Evolutionary conservation across 2,113 vertebrate species (phyloP).

Genomic region (Sphyrna mokarran): DNA sequence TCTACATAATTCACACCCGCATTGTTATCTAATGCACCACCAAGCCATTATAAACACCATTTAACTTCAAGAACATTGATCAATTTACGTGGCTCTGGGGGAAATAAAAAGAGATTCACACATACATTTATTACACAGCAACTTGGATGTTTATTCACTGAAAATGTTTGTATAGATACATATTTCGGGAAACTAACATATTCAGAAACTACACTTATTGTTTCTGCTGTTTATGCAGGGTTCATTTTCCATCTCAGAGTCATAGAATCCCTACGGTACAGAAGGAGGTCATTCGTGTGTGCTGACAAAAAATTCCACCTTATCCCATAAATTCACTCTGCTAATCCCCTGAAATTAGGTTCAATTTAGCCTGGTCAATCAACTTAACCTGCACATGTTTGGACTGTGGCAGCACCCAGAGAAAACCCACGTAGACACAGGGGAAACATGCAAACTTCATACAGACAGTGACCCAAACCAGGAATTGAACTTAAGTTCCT

Average conservation of each 20-base stretch:
- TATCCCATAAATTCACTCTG: no score
- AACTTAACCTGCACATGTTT: no score
- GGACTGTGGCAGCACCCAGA: no score
- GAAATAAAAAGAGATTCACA: background rate
- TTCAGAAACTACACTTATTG: background rate
- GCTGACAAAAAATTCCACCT: no score
- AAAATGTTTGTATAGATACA: background rate
- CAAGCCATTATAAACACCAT: background rate
- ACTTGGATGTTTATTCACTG: background rate
- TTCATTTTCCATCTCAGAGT: background rate
- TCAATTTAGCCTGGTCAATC: no score
- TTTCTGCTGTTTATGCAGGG: background rate
- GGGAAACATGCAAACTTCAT: no score
- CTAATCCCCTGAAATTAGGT: no score
- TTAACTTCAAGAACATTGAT: constrained; percentile 12
- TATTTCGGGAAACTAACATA: background rate
- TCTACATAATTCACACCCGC: background rate
- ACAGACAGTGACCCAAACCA: no score
- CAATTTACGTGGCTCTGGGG: background rate
- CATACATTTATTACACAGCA: background rate
- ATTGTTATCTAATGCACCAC: background rate
- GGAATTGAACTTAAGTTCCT: no score
- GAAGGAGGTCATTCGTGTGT: no score
- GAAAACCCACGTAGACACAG: no score
- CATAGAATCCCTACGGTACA: no score